Evolutionary conservation across 2,888 invertebrate species (phyloP).

Genomic region (Aethes cnicana): DNA sequence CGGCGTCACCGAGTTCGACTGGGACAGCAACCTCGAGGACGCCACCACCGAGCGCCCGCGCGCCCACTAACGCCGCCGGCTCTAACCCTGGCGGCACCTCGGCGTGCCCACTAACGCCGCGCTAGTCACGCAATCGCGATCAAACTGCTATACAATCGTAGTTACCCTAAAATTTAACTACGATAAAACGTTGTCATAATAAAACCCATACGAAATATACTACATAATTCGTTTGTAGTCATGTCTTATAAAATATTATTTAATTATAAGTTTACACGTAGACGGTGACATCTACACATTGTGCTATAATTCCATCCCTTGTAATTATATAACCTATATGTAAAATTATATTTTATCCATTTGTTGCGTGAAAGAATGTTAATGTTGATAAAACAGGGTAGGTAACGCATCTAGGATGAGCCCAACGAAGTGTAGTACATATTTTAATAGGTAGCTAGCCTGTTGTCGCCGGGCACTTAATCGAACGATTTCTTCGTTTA

Average conservation of each 20-base stretch:
- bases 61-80: conserved; percentile 32
- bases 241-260: conserved; percentile 12
- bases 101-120: too few relatives aligned
- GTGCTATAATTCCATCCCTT: conserved; percentile 61
- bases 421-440: conserved; percentile 65
- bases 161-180: too few relatives aligned
- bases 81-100: too few relatives aligned
- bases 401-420: conserved; percentile 63
- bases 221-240: conserved; percentile 5
- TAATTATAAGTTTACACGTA: conserved; percentile 19
- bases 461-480: too few relatives aligned
- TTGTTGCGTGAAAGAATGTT: conserved; percentile 52
- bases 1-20: conserved; percentile 93
- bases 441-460: conserved; percentile 40
- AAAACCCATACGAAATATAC: too few relatives aligned
- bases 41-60: conserved; percentile 77
- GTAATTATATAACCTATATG: conserved; percentile 42
- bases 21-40: conserved; percentile 92
- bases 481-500: too few relatives aligned
- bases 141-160: too few relatives aligned
- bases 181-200: too few relatives aligned
- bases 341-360: conserved; percentile 39
- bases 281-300: conserved; percentile 40
- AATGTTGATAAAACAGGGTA: conserved; percentile 67
- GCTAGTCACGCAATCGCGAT: too few relatives aligned